Evolutionary conservation across 2,797 vertebrate species (phyloP).

Genomic region (Rhabdophis nuchalis): DNA sequence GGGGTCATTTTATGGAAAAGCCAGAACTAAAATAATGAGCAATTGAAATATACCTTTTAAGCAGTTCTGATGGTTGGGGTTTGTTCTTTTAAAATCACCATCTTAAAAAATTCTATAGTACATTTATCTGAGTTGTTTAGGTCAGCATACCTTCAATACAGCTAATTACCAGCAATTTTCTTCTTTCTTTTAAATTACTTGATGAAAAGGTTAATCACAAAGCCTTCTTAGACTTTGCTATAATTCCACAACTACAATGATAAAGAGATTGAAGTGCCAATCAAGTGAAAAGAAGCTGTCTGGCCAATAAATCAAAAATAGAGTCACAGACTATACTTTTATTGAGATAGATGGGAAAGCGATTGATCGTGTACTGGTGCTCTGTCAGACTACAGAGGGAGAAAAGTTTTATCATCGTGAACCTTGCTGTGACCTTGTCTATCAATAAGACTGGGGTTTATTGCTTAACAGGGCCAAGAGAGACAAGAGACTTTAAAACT

Average conservation of each 20-base stretch:
- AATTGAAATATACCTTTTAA: constrained; percentile 54
- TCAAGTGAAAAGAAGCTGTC: constrained; percentile 45
- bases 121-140: constrained; percentile 54
- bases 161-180: constrained; percentile 69
- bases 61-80: constrained; percentile 7
- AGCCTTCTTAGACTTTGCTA: constrained; percentile 52
- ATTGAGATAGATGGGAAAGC: constrained; percentile 18
- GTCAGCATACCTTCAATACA: constrained; percentile 57
- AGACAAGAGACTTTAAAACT: neutral
- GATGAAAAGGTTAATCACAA: constrained; percentile 60
- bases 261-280: constrained; percentile 58
- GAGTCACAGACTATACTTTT: neutral
- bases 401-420: constrained; percentile 27
- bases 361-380: constrained; percentile 28
- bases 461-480: neutral
- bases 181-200: constrained; percentile 61
- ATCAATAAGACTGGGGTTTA: neutral
- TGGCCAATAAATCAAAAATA: constrained; percentile 21
- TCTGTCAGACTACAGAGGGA: neutral
- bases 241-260: constrained; percentile 57
- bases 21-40: constrained; percentile 40
- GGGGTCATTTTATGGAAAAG: neutral
- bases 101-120: constrained; percentile 55
- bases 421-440: neutral
- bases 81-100: constrained; percentile 30